Evolutionary conservation across 1,140 invertebrate species (phyloP), one percentile per base, ranked within the genome.

Genomic region (Tetranychus cinnabarinus): DNA sequence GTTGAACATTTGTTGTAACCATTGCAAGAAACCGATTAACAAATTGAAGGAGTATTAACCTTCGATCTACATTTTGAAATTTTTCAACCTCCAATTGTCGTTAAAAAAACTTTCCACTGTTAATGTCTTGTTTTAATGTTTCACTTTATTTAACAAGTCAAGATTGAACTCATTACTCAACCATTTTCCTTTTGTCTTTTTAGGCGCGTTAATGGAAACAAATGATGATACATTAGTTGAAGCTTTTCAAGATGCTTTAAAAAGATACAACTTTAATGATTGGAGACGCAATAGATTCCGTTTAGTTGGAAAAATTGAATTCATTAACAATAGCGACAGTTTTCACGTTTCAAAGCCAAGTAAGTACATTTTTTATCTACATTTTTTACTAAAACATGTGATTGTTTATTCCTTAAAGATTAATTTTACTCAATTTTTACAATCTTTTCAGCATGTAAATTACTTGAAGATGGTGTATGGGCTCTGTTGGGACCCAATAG

Each of bases 281-380:
- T 81, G 36, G 81, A 89, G 58, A 73, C 91, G 65, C 12, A 52
- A 52, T 31, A 77, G 84, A 65, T 87, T 86, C 13, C 82, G 83
- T 65, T 75, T 92, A 56, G 79, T 81, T 54, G 84, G 84, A 7
- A 83, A 87, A 74, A 84, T 90, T 59, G 86, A 89, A 71, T 80
- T 81, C 66, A 83, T 90, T 68, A 33, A 57, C 7, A 82, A 85
- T 2, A 83, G 86, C 68, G 86, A 91, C 72, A 88, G 85, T 71
- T 90, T 90, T 70, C 84, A 87, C 70, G 86, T 87, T 48, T 86
- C 86, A 1, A 88, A 89, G 76, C 75, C 84, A 79, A 86, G 88
- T 88, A 2, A 52, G 50, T 31, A 31, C 13, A 3, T 8, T 3
- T 2, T 8, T 8, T 3, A 15, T 47, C 46, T 15, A 15, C 46